Evolutionary conservation across 1,140 invertebrate species (phyloP).

Genomic region (Macrocentrus cingulum): DNA sequence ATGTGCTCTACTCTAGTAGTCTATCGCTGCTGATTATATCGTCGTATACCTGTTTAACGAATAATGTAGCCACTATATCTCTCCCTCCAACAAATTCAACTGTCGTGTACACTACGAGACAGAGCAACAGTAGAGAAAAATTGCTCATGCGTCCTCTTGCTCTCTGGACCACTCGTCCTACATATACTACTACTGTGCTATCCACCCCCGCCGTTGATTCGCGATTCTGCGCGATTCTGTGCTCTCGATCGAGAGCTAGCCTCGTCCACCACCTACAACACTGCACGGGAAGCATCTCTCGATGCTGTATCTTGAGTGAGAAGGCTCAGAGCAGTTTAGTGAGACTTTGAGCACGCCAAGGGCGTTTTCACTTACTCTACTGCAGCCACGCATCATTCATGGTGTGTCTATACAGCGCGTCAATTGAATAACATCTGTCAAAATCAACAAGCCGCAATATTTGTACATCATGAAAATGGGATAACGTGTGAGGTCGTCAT

Average conservation of each 20-base stretch:
- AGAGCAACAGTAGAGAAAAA: slow-evolving; percentile 5
- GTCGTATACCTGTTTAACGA: slow-evolving; percentile 23
- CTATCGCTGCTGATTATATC: slow-evolving; percentile 28
- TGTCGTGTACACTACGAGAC: not conserved
- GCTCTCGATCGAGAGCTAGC: not conserved
- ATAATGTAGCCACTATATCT: slow-evolving; percentile 18
- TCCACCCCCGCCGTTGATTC: not conserved
- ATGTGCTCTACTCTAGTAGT: slow-evolving; percentile 7
- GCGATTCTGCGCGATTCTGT: slow-evolving; percentile 24
- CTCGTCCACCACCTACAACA: not conserved
- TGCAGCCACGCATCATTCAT: not conserved
- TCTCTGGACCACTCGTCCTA: slow-evolving; percentile 18
- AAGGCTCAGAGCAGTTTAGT: slow-evolving; percentile 10
- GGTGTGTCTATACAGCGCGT: not conserved
- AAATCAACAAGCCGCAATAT: no score
- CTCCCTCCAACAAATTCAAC: not conserved
- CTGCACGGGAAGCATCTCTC: no score
- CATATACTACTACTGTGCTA: no score
- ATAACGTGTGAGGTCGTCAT: no score
- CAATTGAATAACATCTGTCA: no score
- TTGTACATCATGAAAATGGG: no score
- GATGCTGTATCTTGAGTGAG: no score
- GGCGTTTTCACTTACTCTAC: slow-evolving; percentile 4
- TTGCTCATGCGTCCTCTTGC: slow-evolving; percentile 28
- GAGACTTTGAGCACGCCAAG: not conserved